These are phyloP conservation scores for Dicentrarchus labrax DNA, from an alignment of 2,113 vertebrate species.

Conservation along the genomic window DNA sequence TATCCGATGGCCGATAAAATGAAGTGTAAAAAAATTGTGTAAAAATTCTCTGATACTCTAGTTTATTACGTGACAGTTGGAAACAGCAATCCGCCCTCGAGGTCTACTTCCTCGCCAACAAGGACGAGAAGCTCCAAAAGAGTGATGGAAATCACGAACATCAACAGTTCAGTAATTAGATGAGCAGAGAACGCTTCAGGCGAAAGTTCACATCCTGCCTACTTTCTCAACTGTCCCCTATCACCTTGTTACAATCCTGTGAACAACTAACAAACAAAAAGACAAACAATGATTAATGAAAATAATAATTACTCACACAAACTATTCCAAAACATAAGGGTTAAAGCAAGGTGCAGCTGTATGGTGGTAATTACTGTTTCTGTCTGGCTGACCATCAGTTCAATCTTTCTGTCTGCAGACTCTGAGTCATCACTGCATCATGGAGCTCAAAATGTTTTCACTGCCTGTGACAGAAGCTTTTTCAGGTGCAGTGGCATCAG, in stretches of 20 bases:
- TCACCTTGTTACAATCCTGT: too few relatives aligned
- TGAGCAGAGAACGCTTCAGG: neutral
- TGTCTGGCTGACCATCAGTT: constrained; percentile 21
- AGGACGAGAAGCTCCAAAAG: neutral
- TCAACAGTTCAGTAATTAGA: neutral
- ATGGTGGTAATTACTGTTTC: neutral
- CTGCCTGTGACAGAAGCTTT: constrained; percentile 32
- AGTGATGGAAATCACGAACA: neutral
- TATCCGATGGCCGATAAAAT: too few relatives aligned
- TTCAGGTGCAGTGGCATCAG: constrained; percentile 21
- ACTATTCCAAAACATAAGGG: too few relatives aligned
- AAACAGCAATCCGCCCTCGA: neutral
- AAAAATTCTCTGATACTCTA: too few relatives aligned
- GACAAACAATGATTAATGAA: neutral
- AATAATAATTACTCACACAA: too few relatives aligned
- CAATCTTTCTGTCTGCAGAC: constrained; percentile 17
- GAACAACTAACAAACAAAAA: neutral
- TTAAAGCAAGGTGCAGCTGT: neutral
- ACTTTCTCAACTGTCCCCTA: neutral
- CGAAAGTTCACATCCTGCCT: neutral
- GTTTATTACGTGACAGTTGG: too few relatives aligned
- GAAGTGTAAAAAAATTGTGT: too few relatives aligned
- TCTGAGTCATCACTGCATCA: constrained; percentile 62
- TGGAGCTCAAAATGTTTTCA: constrained; percentile 30
- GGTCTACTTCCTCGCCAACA: neutral